These are phyloP conservation scores for Acheta domesticus DNA, from an alignment of 2,888 invertebrate genomes.

Conservation along the genomic window DNA sequence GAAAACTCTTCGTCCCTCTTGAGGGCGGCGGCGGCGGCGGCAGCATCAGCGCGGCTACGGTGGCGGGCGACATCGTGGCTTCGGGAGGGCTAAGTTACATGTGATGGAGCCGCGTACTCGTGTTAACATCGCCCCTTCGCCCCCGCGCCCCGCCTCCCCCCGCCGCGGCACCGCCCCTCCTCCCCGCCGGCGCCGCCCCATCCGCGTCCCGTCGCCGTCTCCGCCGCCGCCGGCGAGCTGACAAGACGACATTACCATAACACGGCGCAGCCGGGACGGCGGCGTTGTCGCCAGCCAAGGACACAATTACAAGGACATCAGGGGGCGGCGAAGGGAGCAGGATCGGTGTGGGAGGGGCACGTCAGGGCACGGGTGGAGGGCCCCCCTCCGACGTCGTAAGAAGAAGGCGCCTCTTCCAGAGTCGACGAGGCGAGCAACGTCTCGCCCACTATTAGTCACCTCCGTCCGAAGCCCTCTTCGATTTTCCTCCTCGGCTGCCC, in stretches of 20 bases:
- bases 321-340: not conserved
- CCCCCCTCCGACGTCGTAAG: no score
- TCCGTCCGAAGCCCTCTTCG: no score
- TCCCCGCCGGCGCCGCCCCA: no score
- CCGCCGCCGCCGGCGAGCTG: not conserved
- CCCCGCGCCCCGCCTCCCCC: not conserved
- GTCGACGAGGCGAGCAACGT: no score
- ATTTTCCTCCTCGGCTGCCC: no score
- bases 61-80: not conserved
- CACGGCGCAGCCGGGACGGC: not conserved
- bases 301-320: not conserved
- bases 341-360: no score
- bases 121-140: slow-evolving; percentile 6
- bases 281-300: slow-evolving; percentile 4
- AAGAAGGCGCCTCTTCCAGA: no score
- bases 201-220: not conserved
- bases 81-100: no score
- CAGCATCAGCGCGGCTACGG: not conserved
- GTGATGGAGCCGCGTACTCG: not conserved
- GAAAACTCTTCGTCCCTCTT: not conserved
- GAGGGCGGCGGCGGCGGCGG: not conserved
- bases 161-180: not conserved
- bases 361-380: no score
- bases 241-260: slow-evolving; percentile 10
- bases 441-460: no score